Evolutionary conservation across 1,140 invertebrate genomes (phyloP), one percentile per base, ranked within the genome.

Genomic region (Babylonia areolata): DNA sequence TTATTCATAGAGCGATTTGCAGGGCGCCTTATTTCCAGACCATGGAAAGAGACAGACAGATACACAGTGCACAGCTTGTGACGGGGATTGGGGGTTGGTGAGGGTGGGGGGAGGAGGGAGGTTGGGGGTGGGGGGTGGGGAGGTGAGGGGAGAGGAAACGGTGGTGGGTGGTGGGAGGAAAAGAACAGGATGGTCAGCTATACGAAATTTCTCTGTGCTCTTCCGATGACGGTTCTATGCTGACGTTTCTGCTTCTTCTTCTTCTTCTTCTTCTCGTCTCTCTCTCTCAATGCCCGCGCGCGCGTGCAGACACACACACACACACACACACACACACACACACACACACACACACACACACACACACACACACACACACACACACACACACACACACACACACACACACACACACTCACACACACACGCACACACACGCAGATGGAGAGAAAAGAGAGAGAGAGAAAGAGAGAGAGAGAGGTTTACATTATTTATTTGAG

Each of bases 1-100:
- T 77, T 77, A 77, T 77, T 77, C 75, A 15, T 37, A 17, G 37
- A 28, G 75, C 75, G 75, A 77, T 77, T 77, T 77, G 39, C 11
- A 40, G 9, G 75, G 37, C 35, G 40, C 6, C 33, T 39, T n/a
- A n/a, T n/a, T n/a, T 77, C 75, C 17, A 37, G 75, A 77, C 75
- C 15, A 77, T 40, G 75, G 15, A 73, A 3, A 35, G 31, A 73
- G 31, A 35, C 71, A 35, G 31, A 73, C 71, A 73, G 31, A 73
- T 31, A 73, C 6, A 73, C 71, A 73, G 31, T n/a, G 35, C n/a
- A 73, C 15, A 12, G 6, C 58, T 64, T 64, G 58, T 64, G 58
- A 64, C 28, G 58, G 6, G 58, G 5, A n/a, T 23, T 64, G 58
- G 20, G 5, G 58, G n/a, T n/a, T n/a, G n/a, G n/a, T n/a, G n/a